Percentiles rank a stretch among this genome's conserved stretches.
phyloP scores from a whole-genome alignment of 2,797 vertebrate genomes.

The Malurus leucopterus region DNA sequence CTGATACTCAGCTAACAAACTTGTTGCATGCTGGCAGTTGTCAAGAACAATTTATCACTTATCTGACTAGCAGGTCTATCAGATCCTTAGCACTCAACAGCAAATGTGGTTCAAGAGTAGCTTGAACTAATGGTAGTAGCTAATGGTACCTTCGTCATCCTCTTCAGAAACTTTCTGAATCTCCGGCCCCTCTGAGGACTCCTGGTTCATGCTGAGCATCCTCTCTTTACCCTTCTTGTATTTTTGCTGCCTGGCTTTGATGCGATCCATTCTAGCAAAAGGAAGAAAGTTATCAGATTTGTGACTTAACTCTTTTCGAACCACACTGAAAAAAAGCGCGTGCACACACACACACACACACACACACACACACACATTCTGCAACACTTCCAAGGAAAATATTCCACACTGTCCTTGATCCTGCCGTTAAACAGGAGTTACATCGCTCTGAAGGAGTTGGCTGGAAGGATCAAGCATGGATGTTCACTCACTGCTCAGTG shows the following conservation, averaged over 20 bases:
- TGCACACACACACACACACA: no score
- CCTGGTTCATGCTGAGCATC: constrained; percentile 90
- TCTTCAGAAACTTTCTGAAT: constrained; percentile 80
- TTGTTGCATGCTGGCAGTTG: not conserved
- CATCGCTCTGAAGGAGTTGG: not conserved
- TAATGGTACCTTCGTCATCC: constrained; percentile 80
- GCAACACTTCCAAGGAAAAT: not conserved
- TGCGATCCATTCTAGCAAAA: constrained; percentile 93
- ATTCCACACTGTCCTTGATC: not conserved
- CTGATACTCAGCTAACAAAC: not conserved
- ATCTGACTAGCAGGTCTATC: not conserved
- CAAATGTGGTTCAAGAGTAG: not conserved
- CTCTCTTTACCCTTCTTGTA: constrained; percentile 98
- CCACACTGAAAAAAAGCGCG: not conserved
- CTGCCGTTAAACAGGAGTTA: not conserved
- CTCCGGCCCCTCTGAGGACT: constrained; percentile 83
- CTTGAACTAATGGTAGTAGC: not conserved
- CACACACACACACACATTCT: accelerated
- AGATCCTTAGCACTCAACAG: not conserved
- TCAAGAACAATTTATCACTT: not conserved
- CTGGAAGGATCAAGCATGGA: not conserved
- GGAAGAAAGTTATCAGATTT: not conserved
- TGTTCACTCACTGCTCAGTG: not conserved
- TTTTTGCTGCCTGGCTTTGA: constrained; percentile 97
- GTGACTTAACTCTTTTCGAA: not conserved